phyloP scores from a whole-genome alignment of 2,888 invertebrate genomes.

The Emmelina monodactyla region DNA sequence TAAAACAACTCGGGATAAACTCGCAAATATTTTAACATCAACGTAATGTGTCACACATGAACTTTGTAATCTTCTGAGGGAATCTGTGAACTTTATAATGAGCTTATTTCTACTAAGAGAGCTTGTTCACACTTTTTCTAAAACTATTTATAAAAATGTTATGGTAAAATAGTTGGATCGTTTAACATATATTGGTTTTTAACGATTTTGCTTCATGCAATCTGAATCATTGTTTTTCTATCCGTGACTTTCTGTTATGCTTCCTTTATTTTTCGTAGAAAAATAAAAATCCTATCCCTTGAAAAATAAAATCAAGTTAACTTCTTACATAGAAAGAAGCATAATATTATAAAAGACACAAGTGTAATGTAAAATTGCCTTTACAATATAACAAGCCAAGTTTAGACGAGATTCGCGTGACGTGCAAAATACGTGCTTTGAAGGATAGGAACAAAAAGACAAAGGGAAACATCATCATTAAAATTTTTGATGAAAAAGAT shows the following conservation, averaged over 20 bases:
- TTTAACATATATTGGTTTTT: too few relatives aligned
- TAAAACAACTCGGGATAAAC: background rate
- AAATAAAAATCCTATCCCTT: too few relatives aligned
- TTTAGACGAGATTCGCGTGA: slow-evolving; percentile 16
- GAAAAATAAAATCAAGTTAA: too few relatives aligned
- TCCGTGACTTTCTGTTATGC: too few relatives aligned
- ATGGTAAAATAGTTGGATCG: too few relatives aligned
- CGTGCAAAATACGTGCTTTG: slow-evolving; percentile 16
- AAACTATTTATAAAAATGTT: too few relatives aligned
- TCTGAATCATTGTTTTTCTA: too few relatives aligned
- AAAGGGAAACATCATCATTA: background rate
- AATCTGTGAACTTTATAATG: slow-evolving; percentile 18
- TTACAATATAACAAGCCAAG: slow-evolving; percentile 13
- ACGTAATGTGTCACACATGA: slow-evolving; percentile 16
- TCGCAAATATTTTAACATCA: slow-evolving; percentile 1
- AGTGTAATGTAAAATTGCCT: slow-evolving; percentile 5
- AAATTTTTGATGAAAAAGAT: slow-evolving; percentile 6
- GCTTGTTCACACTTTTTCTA: too few relatives aligned
- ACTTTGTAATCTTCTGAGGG: slow-evolving; percentile 14
- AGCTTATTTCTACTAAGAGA: slow-evolving; percentile 17
- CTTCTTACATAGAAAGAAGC: too few relatives aligned
- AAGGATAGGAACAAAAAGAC: background rate
- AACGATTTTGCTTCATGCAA: too few relatives aligned
- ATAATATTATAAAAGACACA: slow-evolving; percentile 1
- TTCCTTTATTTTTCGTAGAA: too few relatives aligned